Percentiles rank a stretch among this genome's conserved stretches.
phyloP scores from a whole-genome alignment of 2,797 vertebrate species.

The Agapornis canus region DNA sequence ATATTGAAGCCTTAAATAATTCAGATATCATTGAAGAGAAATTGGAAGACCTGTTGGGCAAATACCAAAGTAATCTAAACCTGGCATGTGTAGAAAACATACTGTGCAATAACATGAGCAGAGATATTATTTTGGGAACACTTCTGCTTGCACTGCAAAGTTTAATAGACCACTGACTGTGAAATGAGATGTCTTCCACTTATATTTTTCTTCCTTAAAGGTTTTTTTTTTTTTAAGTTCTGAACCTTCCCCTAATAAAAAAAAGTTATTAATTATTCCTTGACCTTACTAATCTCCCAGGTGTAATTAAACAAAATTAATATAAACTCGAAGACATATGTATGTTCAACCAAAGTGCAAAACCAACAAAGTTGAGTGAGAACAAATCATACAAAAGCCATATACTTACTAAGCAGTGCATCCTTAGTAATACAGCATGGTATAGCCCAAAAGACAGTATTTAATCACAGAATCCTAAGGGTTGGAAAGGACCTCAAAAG shows the following conservation, averaged over 20 bases:
- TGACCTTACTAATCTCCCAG: background rate
- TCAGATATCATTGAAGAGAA: constrained; percentile 55
- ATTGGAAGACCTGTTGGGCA: constrained; percentile 44
- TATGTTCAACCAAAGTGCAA: background rate
- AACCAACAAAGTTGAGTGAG: background rate
- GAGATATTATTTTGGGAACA: constrained; percentile 37
- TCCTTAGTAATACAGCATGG: background rate
- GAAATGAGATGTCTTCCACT: background rate
- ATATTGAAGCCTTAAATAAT: constrained; percentile 54
- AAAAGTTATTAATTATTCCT: background rate
- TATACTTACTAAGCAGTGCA: background rate
- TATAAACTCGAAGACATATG: background rate
- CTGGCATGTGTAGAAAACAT: constrained; percentile 1
- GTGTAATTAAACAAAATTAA: background rate
- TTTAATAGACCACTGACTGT: constrained; percentile 15
- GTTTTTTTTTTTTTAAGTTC: background rate
- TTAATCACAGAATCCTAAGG: background rate
- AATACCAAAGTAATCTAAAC: constrained; percentile 59
- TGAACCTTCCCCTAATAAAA: background rate
- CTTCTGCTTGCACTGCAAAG: constrained; percentile 34
- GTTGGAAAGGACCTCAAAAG: no score
- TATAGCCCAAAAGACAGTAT: background rate
- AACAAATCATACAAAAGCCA: background rate
- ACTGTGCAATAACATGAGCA: background rate
- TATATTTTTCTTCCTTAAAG: background rate